phyloP scores from a whole-genome alignment of 1,140 invertebrate species.

The Lepeophtheirus salmonis region DNA sequence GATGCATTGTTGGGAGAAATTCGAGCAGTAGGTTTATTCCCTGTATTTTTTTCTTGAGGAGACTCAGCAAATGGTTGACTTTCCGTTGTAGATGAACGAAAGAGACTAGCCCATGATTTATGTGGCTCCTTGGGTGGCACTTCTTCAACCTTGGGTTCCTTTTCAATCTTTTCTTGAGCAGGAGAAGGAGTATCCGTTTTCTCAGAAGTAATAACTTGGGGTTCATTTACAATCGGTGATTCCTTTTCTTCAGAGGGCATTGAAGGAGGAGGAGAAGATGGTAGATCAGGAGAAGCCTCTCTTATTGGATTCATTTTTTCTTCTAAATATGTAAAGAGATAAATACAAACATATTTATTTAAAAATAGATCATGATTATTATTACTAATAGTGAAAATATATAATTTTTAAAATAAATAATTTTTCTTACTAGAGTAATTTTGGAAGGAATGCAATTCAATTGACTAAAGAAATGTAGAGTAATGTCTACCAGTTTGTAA shows the following conservation, averaged over 20 bases:
- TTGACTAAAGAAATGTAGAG: too few relatives aligned
- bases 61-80: neutral
- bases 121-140: neutral
- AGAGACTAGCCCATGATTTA: conserved; percentile 8
- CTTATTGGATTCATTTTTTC: too few relatives aligned
- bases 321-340: too few relatives aligned
- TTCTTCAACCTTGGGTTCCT: neutral
- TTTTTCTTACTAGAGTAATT: too few relatives aligned
- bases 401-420: too few relatives aligned
- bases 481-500: too few relatives aligned
- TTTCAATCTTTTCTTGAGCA: neutral
- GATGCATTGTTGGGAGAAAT: conserved; percentile 1
- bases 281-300: too few relatives aligned
- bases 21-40: conserved; percentile 6
- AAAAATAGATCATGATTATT: too few relatives aligned
- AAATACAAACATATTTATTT: too few relatives aligned
- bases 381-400: too few relatives aligned
- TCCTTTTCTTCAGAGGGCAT: neutral
- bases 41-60: neutral
- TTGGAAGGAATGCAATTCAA: too few relatives aligned
- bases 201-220: neutral
- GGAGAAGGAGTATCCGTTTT: neutral
- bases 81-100: neutral
- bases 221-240: neutral
- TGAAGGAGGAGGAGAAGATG: too few relatives aligned